phyloP scores from a whole-genome alignment of 2,113 vertebrate genomes.

The Lynx canadensis region DNA sequence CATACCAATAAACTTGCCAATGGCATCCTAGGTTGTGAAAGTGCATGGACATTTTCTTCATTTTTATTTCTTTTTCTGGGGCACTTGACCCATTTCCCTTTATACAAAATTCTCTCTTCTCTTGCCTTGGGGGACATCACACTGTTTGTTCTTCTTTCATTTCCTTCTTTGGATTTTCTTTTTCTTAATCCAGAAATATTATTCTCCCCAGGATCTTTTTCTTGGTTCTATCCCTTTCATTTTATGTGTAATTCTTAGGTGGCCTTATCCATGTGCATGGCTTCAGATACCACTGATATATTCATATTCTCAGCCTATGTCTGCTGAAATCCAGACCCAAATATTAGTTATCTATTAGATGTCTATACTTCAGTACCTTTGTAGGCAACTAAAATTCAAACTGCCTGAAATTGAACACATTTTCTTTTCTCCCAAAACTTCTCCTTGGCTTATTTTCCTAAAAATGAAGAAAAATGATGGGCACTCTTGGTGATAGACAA shows the following conservation, averaged over 20 bases:
- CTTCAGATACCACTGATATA: neutral
- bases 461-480: neutral
- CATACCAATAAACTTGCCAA: neutral
- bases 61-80: neutral
- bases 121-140: neutral
- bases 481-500: neutral
- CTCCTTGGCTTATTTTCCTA: neutral
- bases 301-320: neutral
- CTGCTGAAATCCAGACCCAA: neutral
- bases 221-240: neutral
- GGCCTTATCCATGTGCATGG: neutral
- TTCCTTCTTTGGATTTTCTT: neutral
- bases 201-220: neutral
- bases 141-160: neutral
- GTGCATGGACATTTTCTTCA: neutral
- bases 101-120: neutral
- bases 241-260: neutral
- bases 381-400: neutral
- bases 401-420: neutral
- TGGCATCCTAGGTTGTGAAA: neutral
- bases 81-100: neutral
- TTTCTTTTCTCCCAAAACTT: neutral
- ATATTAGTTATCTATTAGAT: neutral
- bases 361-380: neutral
- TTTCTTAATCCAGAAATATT: neutral